Evolutionary conservation across 2,888 invertebrate species (phyloP).

Genomic region (Tillus elongatus): DNA sequence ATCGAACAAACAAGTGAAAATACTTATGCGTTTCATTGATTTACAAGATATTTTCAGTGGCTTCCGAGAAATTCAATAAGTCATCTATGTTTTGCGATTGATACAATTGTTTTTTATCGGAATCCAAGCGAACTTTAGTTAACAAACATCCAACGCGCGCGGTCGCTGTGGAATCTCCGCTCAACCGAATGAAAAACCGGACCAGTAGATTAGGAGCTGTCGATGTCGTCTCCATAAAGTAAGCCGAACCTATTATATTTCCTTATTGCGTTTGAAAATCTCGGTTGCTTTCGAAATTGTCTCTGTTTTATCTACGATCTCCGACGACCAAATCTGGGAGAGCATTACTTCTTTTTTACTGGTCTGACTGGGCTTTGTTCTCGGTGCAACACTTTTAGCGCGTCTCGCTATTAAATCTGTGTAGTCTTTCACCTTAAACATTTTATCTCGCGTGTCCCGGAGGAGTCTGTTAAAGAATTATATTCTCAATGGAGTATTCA

Average conservation of each 20-base stretch:
- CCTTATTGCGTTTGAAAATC: constrained; percentile 14
- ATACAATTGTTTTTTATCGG: background rate
- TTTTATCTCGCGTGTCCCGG: no score
- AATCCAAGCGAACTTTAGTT: constrained; percentile 1
- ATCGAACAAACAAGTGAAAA: background rate
- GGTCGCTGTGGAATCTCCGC: constrained; percentile 1
- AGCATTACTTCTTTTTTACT: background rate
- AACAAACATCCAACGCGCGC: background rate
- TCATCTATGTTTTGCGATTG: constrained; percentile 2
- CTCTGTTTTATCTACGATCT: constrained; percentile 11
- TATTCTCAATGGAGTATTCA: no score
- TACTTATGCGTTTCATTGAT: background rate
- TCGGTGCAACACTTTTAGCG: constrained; percentile 1
- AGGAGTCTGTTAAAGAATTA: no score
- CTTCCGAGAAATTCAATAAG: constrained; percentile 2
- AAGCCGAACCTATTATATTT: constrained; percentile 14
- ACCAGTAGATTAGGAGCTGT: constrained; percentile 9
- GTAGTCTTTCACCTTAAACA: no score
- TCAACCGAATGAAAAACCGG: constrained; percentile 10
- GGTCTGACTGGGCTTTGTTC: constrained; percentile 6
- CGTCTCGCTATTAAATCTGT: no score
- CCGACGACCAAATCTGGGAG: constrained; percentile 10
- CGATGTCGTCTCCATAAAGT: constrained; percentile 11
- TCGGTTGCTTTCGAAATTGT: constrained; percentile 9
- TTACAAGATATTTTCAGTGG: constrained; percentile 1